Evolutionary conservation across 2,797 vertebrate genomes (phyloP).

Genomic region (Oreochromis grahami): DNA sequence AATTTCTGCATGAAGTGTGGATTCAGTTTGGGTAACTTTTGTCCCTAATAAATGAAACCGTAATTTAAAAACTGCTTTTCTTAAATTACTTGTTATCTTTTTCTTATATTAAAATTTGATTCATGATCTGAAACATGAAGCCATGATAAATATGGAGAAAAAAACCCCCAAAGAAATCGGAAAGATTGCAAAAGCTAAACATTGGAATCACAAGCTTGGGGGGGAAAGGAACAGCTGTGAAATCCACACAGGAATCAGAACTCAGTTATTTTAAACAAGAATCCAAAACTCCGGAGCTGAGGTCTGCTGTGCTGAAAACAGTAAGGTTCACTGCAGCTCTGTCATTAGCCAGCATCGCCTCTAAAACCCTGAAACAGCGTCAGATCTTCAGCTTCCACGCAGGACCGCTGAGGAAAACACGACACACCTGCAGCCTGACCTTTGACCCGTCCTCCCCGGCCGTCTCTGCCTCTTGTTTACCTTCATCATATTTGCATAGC

Average conservation of each 20-base stretch:
- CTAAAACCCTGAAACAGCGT: background rate
- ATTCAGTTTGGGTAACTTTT: background rate
- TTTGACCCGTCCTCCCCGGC: background rate
- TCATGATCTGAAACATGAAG: background rate
- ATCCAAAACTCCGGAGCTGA: background rate
- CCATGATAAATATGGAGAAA: background rate
- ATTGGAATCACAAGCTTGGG: background rate
- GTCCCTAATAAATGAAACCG: background rate
- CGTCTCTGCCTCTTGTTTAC: background rate
- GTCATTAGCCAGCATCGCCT: background rate
- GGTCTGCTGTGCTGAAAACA: background rate
- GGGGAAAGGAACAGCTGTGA: background rate
- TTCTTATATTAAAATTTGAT: background rate
- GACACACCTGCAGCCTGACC: background rate
- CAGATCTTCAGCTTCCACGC: background rate
- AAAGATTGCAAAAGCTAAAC: background rate
- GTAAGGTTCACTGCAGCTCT: background rate
- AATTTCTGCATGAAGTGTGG: background rate
- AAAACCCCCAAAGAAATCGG: background rate
- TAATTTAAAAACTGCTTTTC: background rate
- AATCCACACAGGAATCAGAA: background rate
- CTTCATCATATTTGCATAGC: constrained; percentile 17
- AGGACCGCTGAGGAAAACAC: background rate
- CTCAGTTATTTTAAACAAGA: background rate
- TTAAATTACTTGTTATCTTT: background rate